Evolutionary conservation across 2,113 vertebrate genomes (phyloP).

Genomic region (Crotophaga sulcirostris): DNA sequence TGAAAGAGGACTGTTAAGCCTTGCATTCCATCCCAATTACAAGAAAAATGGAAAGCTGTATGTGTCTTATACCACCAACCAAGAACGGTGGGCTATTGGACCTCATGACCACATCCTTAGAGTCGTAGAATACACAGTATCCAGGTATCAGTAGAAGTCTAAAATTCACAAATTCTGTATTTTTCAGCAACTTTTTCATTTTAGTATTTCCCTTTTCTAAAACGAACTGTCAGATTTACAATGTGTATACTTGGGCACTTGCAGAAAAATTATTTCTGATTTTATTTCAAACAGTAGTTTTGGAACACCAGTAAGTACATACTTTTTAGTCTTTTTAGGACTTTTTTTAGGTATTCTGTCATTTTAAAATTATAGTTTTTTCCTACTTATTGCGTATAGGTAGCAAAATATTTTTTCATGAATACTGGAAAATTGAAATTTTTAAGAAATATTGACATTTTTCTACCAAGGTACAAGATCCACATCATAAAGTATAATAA

Average conservation of each 20-base stretch:
- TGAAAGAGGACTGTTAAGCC: conserved; percentile 99
- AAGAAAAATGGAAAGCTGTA: conserved; percentile 99
- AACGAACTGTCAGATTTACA: background rate
- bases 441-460: background rate
- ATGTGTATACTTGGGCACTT: background rate
- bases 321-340: background rate
- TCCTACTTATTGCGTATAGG: background rate
- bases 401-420: background rate
- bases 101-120: conserved; percentile 99
- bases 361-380: background rate
- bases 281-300: conserved; percentile 17
- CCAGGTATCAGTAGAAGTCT: conserved; percentile 80
- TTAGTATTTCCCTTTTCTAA: background rate
- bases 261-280: background rate
- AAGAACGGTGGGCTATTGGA: conserved; percentile 97
- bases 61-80: conserved; percentile 99
- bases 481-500: background rate
- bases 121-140: conserved; percentile 98
- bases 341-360: background rate
- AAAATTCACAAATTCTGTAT: background rate
- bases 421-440: background rate
- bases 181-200: background rate
- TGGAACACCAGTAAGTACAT: background rate
- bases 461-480: background rate
- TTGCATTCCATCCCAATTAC: conserved; percentile 99